Conservation (phyloP, 2,113 vertebrate species). For the Ginglymostoma cirratum region DNA sequence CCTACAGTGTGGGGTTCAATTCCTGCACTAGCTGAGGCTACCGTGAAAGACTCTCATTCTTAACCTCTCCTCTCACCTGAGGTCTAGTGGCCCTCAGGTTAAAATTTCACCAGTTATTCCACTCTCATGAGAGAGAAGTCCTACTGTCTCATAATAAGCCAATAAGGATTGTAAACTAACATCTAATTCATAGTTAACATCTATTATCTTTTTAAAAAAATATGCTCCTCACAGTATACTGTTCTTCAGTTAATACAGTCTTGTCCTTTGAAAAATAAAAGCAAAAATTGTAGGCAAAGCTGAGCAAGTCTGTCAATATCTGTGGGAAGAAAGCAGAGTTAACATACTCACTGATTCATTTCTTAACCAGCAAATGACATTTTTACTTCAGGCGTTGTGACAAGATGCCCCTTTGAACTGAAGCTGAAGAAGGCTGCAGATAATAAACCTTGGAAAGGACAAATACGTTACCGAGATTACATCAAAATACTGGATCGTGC, state of each 20-base stretch:
- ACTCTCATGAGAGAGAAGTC: too few species aligned
- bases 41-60: too few species aligned
- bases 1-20: too few species aligned
- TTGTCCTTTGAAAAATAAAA: not conserved
- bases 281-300: too few species aligned
- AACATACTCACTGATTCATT: not conserved
- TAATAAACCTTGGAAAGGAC: constrained; percentile 47
- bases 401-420: constrained; percentile 57
- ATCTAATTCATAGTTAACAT: not conserved
- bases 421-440: constrained; percentile 48
- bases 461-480: constrained; percentile 38
- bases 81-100: too few species aligned
- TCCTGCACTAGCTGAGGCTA: too few species aligned
- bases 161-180: not conserved
- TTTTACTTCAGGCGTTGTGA: constrained; percentile 51
- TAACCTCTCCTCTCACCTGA: too few species aligned
- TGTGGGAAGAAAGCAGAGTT: not conserved
- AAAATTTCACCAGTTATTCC: too few species aligned
- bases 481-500: constrained; percentile 25
- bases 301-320: too few species aligned
- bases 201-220: not conserved
- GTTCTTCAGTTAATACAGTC: not conserved
- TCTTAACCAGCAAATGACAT: not conserved
- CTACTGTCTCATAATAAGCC: too few species aligned
- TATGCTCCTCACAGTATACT: not conserved